Evolutionary conservation across 1,140 invertebrate genomes (phyloP).

Genomic region (Trichonephila clavipes): DNA sequence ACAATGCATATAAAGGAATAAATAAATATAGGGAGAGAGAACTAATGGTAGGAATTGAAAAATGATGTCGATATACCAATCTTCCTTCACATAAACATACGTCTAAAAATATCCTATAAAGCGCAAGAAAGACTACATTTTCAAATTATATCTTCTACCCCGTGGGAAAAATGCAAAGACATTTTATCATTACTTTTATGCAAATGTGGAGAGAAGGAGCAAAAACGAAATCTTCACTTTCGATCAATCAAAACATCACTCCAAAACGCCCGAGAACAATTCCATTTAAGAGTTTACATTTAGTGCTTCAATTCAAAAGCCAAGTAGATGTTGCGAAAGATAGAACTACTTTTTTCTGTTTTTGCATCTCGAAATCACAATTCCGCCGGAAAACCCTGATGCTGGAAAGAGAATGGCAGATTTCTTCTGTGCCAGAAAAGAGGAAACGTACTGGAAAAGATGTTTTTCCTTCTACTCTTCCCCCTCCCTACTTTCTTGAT

Average conservation of each 20-base stretch:
- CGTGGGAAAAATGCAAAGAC: neutral
- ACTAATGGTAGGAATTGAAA: too few species aligned
- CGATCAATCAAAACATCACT: slow-evolving; percentile 1
- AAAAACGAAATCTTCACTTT: neutral
- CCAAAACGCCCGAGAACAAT: neutral
- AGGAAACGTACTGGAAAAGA: slow-evolving; percentile 10
- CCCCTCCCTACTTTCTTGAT: neutral
- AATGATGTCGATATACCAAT: too few species aligned
- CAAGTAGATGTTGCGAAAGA: neutral
- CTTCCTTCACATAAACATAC: neutral
- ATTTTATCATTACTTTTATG: neutral
- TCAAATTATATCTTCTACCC: neutral
- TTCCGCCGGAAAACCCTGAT: neutral
- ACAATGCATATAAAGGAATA: too few species aligned
- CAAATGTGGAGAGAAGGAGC: neutral
- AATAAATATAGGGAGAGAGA: too few species aligned
- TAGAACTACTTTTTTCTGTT: neutral
- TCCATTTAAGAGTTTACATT: neutral
- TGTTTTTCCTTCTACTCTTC: neutral
- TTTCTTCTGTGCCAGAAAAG: neutral
- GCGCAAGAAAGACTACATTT: neutral
- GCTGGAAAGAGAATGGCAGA: neutral
- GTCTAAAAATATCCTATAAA: too few species aligned
- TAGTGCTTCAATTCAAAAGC: neutral
- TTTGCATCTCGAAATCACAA: neutral